Base-by-base conservation (phyloP, 2,888 invertebrate genomes). In the Pristionchus japonicus region DNA sequence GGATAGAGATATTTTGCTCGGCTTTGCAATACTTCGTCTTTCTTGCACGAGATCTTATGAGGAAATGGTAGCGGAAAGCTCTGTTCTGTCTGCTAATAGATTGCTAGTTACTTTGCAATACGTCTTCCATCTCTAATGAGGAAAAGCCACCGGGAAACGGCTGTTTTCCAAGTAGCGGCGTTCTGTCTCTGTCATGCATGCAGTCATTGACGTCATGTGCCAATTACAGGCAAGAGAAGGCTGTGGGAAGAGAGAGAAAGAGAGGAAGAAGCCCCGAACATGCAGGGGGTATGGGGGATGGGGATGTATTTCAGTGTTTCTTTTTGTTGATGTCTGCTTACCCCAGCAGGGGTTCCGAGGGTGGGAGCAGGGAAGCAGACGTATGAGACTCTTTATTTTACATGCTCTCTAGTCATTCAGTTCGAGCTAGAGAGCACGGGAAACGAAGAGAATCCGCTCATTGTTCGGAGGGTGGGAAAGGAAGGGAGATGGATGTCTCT, bases 71-170 rank as follows among this genome's bases (percentile, higher is more conserved):
- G 23, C 57, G 57, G 57, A n/a, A 57, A 57, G 23, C 57, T n/a
- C n/a, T n/a, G n/a, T n/a, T n/a, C n/a, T n/a, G n/a, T n/a, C n/a
- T n/a, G n/a, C n/a, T n/a, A n/a, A n/a, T n/a, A n/a, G n/a, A n/a
- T n/a, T n/a, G n/a, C n/a, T n/a, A n/a, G n/a, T n/a, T n/a, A n/a
- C 34, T 17, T 34, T 77, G 77, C 77, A 77, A 77, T 47, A 77
- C n/a, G n/a, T 47, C 11, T 27, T 40, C 13, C 47, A 43, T 20
- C 13, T 77, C 20, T 13, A 37, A 20, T 57, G 23, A 20, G 23
- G n/a, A n/a, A 23, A n/a, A 57, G 57, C 23, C n/a, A 57, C 23
- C 57, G 57, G 57, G 3, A 57, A 57, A n/a, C 57, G n/a, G 57
- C 23, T 57, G 57, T 70, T 70, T 70, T 34, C 70, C 37, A 34